These are phyloP conservation scores for Eilema griseolum DNA, from an alignment of 2,888 invertebrate genomes.

Conservation along the genomic window DNA sequence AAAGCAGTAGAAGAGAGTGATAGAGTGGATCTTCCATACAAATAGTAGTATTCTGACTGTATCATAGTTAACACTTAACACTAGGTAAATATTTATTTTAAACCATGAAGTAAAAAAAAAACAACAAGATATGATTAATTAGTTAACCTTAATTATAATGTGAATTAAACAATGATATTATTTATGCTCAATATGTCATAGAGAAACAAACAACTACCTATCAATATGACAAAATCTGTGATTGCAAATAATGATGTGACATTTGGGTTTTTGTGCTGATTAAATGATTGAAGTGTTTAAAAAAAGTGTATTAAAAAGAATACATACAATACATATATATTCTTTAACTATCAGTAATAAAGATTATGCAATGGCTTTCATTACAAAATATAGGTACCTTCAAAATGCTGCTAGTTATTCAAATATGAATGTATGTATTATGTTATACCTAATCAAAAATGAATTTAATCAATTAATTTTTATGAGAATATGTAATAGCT, in stretches of 20 bases:
- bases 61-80: conserved; percentile 55
- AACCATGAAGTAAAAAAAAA: conserved; percentile 30
- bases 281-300: too few relatives aligned
- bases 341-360: too few relatives aligned
- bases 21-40: conserved; percentile 67
- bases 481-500: not conserved
- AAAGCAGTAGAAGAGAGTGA: conserved; percentile 61
- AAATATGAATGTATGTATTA: too few relatives aligned
- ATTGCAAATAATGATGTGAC: too few relatives aligned
- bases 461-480: not conserved
- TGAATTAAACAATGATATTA: not conserved
- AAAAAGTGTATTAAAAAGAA: too few relatives aligned
- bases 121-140: not conserved
- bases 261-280: too few relatives aligned
- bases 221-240: too few relatives aligned
- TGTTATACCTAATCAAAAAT: too few relatives aligned
- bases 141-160: not conserved
- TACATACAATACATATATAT: too few relatives aligned
- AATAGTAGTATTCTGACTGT: conserved; percentile 61
- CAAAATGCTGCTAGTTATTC: not conserved
- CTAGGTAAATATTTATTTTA: conserved; percentile 58
- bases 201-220: not conserved
- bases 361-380: not conserved
- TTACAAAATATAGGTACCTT: not conserved
- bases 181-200: not conserved